Percentiles rank a stretch among this genome's conserved stretches.
phyloP scores from a whole-genome alignment of 2,888 invertebrate species.

The Cephus sareptanus region DNA sequence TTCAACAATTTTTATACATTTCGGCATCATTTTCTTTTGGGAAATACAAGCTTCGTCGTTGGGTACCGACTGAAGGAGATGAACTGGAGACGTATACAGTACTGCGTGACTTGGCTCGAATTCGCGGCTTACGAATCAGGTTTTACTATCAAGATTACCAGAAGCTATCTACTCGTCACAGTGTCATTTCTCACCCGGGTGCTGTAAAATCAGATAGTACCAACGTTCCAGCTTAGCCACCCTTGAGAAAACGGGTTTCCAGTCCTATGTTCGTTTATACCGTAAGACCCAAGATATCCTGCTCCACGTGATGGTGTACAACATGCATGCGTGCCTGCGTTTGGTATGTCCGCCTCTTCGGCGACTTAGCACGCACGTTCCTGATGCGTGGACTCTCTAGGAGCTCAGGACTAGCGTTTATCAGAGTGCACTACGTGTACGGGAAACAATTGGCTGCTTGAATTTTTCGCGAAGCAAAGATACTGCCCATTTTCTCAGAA shows the following conservation, averaged over 20 bases:
- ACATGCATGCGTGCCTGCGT: background rate
- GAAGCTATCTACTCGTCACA: slow-evolving; percentile 13
- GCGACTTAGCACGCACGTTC: background rate
- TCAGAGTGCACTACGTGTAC: background rate
- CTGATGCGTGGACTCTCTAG: background rate
- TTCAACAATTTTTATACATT: background rate
- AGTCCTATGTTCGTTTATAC: background rate
- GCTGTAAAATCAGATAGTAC: slow-evolving; percentile 13
- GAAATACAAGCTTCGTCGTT: background rate
- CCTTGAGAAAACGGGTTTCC: background rate
- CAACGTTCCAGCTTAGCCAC: background rate
- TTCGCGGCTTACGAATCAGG: background rate
- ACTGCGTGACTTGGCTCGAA: background rate
- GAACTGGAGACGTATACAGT: background rate
- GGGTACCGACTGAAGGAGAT: background rate
- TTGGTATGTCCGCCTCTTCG: background rate
- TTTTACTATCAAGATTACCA: background rate
- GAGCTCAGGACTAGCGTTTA: background rate
- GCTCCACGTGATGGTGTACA: background rate
- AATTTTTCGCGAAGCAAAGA: background rate
- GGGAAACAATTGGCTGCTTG: background rate
- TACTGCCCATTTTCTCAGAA: background rate
- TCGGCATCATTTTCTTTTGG: background rate
- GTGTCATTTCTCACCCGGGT: slow-evolving; percentile 19
- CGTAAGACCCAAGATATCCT: background rate